Conservation (phyloP, 2,888 invertebrate species). For the Dolichopus griseipennis region DNA sequence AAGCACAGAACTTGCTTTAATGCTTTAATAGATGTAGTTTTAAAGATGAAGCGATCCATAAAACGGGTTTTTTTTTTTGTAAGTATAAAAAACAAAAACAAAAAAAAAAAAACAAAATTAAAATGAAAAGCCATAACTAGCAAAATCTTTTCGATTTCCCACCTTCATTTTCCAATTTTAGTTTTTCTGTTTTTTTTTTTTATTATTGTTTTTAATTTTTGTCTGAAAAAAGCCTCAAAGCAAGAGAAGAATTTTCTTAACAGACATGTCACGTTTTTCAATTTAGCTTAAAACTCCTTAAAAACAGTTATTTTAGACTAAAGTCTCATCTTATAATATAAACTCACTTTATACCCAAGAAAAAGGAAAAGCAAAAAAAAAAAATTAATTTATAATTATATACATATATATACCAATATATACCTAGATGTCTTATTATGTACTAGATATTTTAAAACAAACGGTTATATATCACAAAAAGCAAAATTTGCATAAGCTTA, state of each 20-base stretch:
- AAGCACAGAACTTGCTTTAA: no score
- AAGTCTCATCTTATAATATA: background rate
- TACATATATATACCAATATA: background rate
- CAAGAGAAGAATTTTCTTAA: background rate
- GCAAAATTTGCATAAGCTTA: constrained; percentile 6
- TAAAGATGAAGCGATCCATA: background rate
- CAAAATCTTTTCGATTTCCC: background rate
- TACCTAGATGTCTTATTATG: background rate
- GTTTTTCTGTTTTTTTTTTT: background rate
- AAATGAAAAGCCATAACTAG: background rate
- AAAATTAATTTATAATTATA: background rate
- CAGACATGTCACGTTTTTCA: constrained; percentile 6
- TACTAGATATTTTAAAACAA: no score
- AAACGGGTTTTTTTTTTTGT: background rate
- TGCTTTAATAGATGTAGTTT: background rate
- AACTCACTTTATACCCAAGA: background rate
- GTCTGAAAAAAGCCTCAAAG: no score
- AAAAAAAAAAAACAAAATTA: background rate
- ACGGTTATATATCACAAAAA: background rate
- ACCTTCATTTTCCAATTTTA: background rate
- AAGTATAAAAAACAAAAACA: no score
- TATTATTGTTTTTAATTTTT: background rate
- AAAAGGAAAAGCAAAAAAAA: background rate
- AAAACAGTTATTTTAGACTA: background rate
- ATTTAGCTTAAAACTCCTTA: background rate